phyloP scores from a whole-genome alignment of 2,113 vertebrate species.

The Nesoenas mayeri region DNA sequence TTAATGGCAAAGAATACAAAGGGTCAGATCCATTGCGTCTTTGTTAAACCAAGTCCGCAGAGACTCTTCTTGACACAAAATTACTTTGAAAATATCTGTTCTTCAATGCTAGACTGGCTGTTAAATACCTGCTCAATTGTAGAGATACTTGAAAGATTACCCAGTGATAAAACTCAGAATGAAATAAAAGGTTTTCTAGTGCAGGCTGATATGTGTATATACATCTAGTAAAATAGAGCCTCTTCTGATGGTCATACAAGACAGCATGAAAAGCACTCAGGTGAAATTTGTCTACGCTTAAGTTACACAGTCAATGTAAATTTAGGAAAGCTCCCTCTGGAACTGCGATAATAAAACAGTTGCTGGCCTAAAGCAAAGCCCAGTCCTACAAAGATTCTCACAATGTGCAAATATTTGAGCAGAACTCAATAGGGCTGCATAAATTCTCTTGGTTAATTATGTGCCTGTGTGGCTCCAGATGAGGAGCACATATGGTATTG shows the following conservation, averaged over 20 bases:
- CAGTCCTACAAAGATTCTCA: background rate
- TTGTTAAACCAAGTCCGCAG: background rate
- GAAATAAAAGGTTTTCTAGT: background rate
- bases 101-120: background rate
- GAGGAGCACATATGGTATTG: rapidly evolving
- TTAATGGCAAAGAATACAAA: conserved; percentile 33
- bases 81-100: conserved; percentile 17
- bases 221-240: background rate
- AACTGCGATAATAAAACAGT: background rate
- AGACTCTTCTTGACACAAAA: conserved; percentile 18
- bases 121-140: conserved; percentile 8
- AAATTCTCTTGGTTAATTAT: background rate
- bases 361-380: background rate
- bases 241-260: background rate
- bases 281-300: background rate
- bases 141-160: background rate
- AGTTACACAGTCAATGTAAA: background rate
- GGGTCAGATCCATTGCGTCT: conserved; percentile 24
- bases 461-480: background rate
- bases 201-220: rapidly evolving
- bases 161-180: background rate
- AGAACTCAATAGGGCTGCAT: background rate
- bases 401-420: background rate
- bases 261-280: background rate
- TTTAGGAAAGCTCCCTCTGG: background rate